Evolutionary conservation across 2,113 vertebrate species (phyloP), one percentile per base, ranked within the genome.

Genomic region (Ophthalmolycus amberensis): DNA sequence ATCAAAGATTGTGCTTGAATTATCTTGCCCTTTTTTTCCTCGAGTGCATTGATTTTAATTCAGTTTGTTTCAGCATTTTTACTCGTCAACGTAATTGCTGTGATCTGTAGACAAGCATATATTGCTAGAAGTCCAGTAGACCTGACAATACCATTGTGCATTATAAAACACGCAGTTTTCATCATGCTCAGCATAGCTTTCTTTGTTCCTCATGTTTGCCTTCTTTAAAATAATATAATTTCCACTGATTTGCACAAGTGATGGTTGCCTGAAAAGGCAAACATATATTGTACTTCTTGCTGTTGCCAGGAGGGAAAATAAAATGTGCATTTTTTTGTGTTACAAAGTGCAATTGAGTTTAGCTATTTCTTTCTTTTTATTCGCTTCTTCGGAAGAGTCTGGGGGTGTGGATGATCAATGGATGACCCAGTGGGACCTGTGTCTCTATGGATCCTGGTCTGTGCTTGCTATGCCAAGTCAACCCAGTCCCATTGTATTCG

Each of bases 391-490:
- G 73, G 37, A 74, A 78, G 56, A 75, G 70, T 83, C 78, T 60
- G 42, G 52, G 48, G 66, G 37, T 67, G 48, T 71, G 44, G 64
- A 80, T 84, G 87, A 91, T 90, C 87, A 91, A 79, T 91, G 72
- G 70, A 46, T 71, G 64, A 66, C 79, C 79, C 81, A 32, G 67
- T 91, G 81, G 73, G 84, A 84, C 73, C 71, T 80, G 58, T 73
- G 63, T 89, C 66, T 73, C 87, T 63, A 58, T 86, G 22, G 79
- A 75, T 60, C 52, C 52, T 40, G 78, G 46, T 52, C 29, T 74
- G 62, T 71, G 25, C 76, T 79, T 50, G 74, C 79, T 75, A 74
- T 83, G 56, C 60, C 40, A 68, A 65, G 74, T 78, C 69, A 88
- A 82, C 58, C 37, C 67, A 83, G 46, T 71, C 71, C 69, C 71